Evolutionary conservation across 2,888 invertebrate species (phyloP), one percentile per base, ranked within the genome.

Genomic region (Morpho deidamia): DNA sequence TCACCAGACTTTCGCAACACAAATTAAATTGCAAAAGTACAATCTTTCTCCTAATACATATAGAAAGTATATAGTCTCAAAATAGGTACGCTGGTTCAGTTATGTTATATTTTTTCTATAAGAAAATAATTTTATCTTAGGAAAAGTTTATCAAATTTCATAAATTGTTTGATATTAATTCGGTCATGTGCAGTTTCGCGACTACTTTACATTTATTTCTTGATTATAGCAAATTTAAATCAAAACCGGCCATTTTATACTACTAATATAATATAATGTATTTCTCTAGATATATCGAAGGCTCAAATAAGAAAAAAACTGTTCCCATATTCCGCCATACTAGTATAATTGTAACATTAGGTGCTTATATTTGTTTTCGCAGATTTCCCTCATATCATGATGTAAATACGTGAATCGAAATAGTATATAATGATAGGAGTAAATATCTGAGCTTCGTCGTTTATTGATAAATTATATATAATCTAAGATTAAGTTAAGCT

Each of bases 401-500:
- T 87, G 87, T 88, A 87, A 62, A 86, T 88, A 88, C 69, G 79
- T 77, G 73, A 76, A 78, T 76, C 76, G 72, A 76, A 74, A 78
- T 81, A 82, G 76, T 71, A 75, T 72, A 78, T 77, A 81, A 72
- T n/a, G 76, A 75, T 83, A 76, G 74, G 81, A 83, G 82, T 83
- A 79, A 82, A 84, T 87, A 85, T 86, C 86, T 89, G 88, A 89
- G 88, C 88, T 89, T 89, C 70, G 82, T 83, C 83, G 80, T 84
- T 86, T 85, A 84, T 80, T 79, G 62, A 58, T 65, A 63, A 66
- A 65, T 63, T 69, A 67, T 76, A 74, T 78, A 78, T 75, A 75
- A 78, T 74, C 68, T 86, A 87, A 81, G 80, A 66, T 37, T 71
- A 76, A 83, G 77, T 79, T 85, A 84, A 83, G 83, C 5, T 78